Percentiles rank a stretch among this genome's conserved stretches.
phyloP scores from a whole-genome alignment of 2,888 invertebrate genomes.

The Cheilosia urbana region DNA sequence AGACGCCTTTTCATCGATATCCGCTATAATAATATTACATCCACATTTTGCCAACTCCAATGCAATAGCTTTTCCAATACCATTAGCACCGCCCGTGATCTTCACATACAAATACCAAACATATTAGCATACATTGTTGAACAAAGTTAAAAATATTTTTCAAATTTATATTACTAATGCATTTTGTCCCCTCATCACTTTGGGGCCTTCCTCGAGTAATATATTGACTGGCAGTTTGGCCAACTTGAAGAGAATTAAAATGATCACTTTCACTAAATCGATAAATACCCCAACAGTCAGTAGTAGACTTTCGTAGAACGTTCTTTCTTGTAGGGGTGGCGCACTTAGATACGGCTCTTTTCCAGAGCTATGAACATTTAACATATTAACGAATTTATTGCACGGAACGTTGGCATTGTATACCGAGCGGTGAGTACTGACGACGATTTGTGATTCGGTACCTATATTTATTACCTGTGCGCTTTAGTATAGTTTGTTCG shows the following conservation, averaged over 20 bases:
- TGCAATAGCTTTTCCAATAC: slow-evolving; percentile 80
- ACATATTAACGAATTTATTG: slow-evolving; percentile 44
- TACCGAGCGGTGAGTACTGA: slow-evolving; percentile 37
- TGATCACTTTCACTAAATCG: slow-evolving; percentile 43
- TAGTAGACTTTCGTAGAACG: slow-evolving; percentile 31
- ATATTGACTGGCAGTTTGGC: slow-evolving; percentile 10
- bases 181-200: slow-evolving; percentile 32
- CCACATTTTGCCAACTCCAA: slow-evolving; percentile 78
- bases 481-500: not conserved
- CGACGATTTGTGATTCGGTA: not conserved
- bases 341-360: slow-evolving; percentile 63
- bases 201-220: slow-evolving; percentile 7
- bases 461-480: slow-evolving; percentile 42
- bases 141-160: too few relatives aligned
- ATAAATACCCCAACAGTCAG: slow-evolving; percentile 14
- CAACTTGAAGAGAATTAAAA: slow-evolving; percentile 25
- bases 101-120: slow-evolving; percentile 52
- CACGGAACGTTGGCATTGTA: slow-evolving; percentile 9
- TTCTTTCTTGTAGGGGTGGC: slow-evolving; percentile 21
- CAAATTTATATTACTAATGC: slow-evolving; percentile 47
- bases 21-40: slow-evolving; percentile 77
- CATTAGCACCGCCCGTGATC: slow-evolving; percentile 81
- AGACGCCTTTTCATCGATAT: slow-evolving; percentile 75
- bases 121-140: not conserved
- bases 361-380: slow-evolving; percentile 74